A percentile compares a stretch with the other conserved stretches of the same genome.
phyloP scores from a whole-genome alignment of 2,888 invertebrate genomes.

The Ennomos erosarius region DNA sequence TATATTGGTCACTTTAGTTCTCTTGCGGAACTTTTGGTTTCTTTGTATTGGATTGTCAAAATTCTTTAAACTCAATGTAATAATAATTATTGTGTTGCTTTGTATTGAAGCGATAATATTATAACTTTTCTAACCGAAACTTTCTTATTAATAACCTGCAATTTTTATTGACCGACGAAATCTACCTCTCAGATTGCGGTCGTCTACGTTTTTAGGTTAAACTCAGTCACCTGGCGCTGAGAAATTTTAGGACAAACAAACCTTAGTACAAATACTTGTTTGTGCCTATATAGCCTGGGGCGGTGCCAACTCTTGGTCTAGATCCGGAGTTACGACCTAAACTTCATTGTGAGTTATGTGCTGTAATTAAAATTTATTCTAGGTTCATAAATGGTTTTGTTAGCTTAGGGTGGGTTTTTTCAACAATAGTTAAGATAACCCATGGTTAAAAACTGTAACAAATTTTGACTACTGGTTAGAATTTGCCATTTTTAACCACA shows the following conservation, averaged over 20 bases:
- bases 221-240: slow-evolving; percentile 1
- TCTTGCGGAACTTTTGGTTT: too few species aligned
- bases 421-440: too few species aligned
- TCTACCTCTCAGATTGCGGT: neutral
- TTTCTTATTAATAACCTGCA: neutral
- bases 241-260: slow-evolving; percentile 12
- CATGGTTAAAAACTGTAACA: too few species aligned
- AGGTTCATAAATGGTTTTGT: slow-evolving; percentile 1
- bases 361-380: slow-evolving; percentile 24
- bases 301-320: slow-evolving; percentile 10
- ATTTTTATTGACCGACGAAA: neutral
- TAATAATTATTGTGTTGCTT: too few species aligned
- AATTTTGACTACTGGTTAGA: too few species aligned
- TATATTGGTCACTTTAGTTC: too few species aligned
- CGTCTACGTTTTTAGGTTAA: neutral
- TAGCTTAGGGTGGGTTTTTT: too few species aligned
- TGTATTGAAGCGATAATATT: too few species aligned
- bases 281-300: slow-evolving; percentile 9
- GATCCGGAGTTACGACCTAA: slow-evolving; percentile 16
- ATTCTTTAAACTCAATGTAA: too few species aligned
- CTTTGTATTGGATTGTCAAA: too few species aligned
- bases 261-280: slow-evolving; percentile 8
- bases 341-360: slow-evolving; percentile 25
- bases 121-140: neutral
- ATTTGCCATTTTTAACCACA: too few species aligned